phyloP scores from a whole-genome alignment of 2,888 invertebrate species.

The Hirtodrosophila duncani region DNA sequence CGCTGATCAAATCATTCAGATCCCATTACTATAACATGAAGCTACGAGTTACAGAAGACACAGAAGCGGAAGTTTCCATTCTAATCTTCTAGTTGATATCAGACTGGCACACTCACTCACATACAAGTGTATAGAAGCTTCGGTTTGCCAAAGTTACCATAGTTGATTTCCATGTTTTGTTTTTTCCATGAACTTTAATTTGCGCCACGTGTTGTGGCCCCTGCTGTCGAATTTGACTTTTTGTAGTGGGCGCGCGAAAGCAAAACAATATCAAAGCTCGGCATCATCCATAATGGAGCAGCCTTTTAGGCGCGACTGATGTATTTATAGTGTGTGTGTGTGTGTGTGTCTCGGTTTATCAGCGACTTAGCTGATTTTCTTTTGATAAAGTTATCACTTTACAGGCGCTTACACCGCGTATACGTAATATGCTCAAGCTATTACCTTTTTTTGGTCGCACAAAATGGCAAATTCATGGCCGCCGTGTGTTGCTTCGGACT shows the following conservation, averaged over 20 bases:
- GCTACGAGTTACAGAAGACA: too few relatives aligned
- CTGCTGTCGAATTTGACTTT: conserved; percentile 4
- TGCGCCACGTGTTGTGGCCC: conserved; percentile 35
- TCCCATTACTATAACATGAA: too few relatives aligned
- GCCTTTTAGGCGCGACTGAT: conserved; percentile 47
- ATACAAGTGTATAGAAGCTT: too few relatives aligned
- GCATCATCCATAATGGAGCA: conserved; percentile 43
- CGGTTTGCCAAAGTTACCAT: conserved; percentile 13
- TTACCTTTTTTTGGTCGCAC: conserved; percentile 27
- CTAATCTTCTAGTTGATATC: too few relatives aligned
- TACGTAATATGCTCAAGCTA: conserved; percentile 40
- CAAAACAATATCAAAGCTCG: background rate
- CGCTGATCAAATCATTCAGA: too few relatives aligned
- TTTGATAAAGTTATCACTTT: conserved; percentile 62
- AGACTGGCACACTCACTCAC: background rate
- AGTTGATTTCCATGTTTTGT: conserved; percentile 21
- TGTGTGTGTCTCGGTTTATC: conserved; percentile 48
- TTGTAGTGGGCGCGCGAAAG: too few relatives aligned
- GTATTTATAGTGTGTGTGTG: conserved; percentile 26
- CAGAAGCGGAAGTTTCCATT: too few relatives aligned
- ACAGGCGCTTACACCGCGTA: conserved; percentile 45
- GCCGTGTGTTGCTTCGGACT: conserved; percentile 42
- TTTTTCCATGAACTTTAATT: conserved; percentile 31
- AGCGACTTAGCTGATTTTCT: conserved; percentile 69
- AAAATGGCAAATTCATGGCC: conserved; percentile 68